Base-by-base conservation (phyloP, 1,140 invertebrate species). In the Diabrotica virgifera region DNA sequence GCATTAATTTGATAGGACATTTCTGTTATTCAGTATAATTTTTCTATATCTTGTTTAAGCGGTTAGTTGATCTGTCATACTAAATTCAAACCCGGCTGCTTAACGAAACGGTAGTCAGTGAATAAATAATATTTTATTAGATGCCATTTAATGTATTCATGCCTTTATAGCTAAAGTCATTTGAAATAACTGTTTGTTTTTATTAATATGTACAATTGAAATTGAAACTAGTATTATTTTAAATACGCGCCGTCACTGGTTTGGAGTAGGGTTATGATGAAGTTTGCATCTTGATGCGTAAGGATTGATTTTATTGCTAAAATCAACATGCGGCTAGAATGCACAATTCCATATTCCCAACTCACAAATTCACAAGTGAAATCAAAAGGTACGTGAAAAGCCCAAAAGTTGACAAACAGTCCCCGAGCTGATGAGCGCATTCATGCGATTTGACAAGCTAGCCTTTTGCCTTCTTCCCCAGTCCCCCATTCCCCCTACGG, bases 361-460 rank as follows among this genome's bases (percentile, higher is more conserved):
- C 60, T 62, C 51, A 62, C 51, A 62, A 62, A 50, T 46, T 62
- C 46, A 52, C 24, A 62, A 62, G 40, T 46, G 40, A 46, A 46
- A 46, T 46, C 40, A 46, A 46, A 46, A 46, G 40, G 40, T 46
- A 46, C n/a, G 40, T n/a, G 40, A 46, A 46, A n/a, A 46, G 40
- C 40, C 52, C 60, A 62, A 40, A 62, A 62, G 60, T 62, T 62
- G 52, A 62, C 60, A 62, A 62, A 62, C 51, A 62, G 60, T 54
- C 60, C 60, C 51, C 37, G 36, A 62, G 60, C 60, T 62, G 60
- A 62, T 62, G 60, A 62, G 24, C 60, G 60, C 60, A 62, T 62
- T 62, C 60, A 62, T 62, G 60, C 60, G 60, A 54, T 62, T 36
- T 62, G 60, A 62, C 60, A 62, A 62, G 60, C 60, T 54, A 54